phyloP scores from a whole-genome alignment of 2,113 vertebrate species.

The Stictonetta naevosa region DNA sequence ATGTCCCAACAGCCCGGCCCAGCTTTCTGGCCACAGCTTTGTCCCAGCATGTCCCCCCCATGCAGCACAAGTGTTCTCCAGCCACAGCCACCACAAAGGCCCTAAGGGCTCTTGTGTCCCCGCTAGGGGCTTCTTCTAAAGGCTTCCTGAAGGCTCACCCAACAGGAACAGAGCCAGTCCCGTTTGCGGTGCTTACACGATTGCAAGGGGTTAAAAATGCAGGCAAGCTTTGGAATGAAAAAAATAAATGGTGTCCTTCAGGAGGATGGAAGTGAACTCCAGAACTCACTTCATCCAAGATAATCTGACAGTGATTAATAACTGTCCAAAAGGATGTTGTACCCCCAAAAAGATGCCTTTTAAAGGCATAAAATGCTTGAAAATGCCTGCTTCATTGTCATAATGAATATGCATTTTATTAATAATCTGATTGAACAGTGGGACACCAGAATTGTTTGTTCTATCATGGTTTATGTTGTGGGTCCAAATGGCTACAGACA shows the following conservation, averaged over 20 bases:
- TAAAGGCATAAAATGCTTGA: not conserved
- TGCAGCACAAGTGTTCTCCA: not conserved
- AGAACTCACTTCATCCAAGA: not conserved
- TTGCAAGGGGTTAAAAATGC: not conserved
- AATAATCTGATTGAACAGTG: not conserved
- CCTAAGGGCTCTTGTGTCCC: not conserved
- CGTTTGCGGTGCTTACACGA: not conserved
- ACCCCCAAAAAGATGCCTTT: not conserved
- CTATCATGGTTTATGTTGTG: not conserved
- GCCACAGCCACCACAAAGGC: not conserved
- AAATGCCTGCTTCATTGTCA: not conserved
- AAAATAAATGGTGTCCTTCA: not conserved
- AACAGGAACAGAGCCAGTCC: not conserved
- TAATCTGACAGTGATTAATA: not conserved
- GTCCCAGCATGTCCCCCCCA: not conserved
- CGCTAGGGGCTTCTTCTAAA: not conserved
- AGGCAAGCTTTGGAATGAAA: not conserved
- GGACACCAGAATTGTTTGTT: not conserved
- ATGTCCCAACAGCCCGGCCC: not conserved
- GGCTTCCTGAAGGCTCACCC: fast-evolving
- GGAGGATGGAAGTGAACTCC: not conserved
- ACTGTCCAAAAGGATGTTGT: not conserved
- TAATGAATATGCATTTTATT: not conserved
- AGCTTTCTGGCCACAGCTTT: not conserved
- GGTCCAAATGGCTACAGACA: not conserved